Evolutionary conservation across 2,797 vertebrate species (phyloP).

Genomic region (Choloepus didactylus): DNA sequence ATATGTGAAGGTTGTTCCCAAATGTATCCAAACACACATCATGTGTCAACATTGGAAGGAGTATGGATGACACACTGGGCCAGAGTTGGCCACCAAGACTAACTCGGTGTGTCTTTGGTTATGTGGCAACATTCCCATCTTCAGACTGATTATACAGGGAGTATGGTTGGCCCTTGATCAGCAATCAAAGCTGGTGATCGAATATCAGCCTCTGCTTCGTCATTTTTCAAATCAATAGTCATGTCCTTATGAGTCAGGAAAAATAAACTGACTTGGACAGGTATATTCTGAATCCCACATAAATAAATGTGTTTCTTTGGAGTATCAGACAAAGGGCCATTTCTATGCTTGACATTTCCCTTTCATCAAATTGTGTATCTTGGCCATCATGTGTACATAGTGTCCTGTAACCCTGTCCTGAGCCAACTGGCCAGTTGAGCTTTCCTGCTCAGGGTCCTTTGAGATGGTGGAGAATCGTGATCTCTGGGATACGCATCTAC

Average conservation of each 20-base stretch:
- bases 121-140: background rate
- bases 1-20: background rate
- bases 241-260: background rate
- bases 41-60: background rate
- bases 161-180: background rate
- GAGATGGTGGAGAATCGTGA: background rate
- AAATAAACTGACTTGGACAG: background rate
- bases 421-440: background rate
- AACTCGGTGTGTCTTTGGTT: background rate
- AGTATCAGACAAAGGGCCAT: background rate
- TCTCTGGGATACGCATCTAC: background rate
- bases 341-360: background rate
- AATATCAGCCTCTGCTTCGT: background rate
- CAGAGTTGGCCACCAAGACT: background rate
- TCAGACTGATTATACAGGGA: background rate
- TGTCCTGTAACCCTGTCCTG: background rate
- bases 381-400: background rate
- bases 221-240: background rate
- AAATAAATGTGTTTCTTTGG: constrained; percentile 14
- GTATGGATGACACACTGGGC: background rate
- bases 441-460: background rate
- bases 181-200: background rate
- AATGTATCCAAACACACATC: background rate
- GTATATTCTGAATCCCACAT: background rate
- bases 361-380: background rate